phyloP scores from a whole-genome alignment of 2,888 invertebrate species.

The Leptinotarsa peninsularis region DNA sequence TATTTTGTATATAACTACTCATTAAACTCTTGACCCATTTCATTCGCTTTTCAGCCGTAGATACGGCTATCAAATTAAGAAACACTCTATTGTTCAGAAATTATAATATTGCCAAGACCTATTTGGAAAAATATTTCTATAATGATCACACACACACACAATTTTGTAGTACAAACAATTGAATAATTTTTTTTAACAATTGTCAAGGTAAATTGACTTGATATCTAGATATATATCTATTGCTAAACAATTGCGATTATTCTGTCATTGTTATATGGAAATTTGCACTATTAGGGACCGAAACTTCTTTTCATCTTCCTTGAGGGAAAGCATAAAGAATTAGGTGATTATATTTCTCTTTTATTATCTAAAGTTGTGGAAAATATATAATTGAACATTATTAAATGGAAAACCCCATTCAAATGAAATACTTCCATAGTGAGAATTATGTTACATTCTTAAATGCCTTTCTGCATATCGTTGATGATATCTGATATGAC shows the following conservation, averaged over 20 bases:
- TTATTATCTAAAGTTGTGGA: too few species aligned
- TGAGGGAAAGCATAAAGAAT: too few species aligned
- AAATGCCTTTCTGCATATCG: too few species aligned
- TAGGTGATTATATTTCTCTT: too few species aligned
- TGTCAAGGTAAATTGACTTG: conserved; percentile 34
- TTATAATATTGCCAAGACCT: conserved; percentile 38
- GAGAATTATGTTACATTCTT: too few species aligned
- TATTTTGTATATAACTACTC: neutral
- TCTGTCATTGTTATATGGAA: conserved; percentile 6
- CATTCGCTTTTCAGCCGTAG: conserved; percentile 22
- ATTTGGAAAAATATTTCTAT: conserved; percentile 36
- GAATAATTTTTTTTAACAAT: conserved; percentile 33
- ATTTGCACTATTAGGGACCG: neutral
- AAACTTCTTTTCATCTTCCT: too few species aligned
- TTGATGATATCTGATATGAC: too few species aligned
- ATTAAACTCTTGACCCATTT: conserved; percentile 26
- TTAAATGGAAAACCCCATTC: too few species aligned
- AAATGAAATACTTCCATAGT: too few species aligned
- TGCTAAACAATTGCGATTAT: conserved; percentile 5
- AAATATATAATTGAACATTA: too few species aligned
- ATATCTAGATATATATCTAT: neutral
- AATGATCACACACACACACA: conserved; percentile 31
- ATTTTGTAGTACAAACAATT: conserved; percentile 38
- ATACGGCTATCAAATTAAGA: conserved; percentile 33
- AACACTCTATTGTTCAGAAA: conserved; percentile 37